These are phyloP conservation scores for Oreotragus oreotragus DNA, from an alignment of 2,113 vertebrate species.

Conservation along the genomic window DNA sequence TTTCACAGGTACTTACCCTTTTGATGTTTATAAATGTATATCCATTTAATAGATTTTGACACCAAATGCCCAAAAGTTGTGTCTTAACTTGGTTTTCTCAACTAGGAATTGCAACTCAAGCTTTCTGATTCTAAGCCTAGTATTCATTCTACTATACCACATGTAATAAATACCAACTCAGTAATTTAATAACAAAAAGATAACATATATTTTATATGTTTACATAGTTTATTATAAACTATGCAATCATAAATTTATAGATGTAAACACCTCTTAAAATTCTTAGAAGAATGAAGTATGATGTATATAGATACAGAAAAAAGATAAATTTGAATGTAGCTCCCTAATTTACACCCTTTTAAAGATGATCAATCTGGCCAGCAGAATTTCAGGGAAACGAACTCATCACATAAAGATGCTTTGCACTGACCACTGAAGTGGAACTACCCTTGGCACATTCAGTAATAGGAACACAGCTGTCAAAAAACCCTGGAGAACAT, in stretches of 20 bases:
- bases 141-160: background rate
- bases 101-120: background rate
- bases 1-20: background rate
- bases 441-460: background rate
- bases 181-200: background rate
- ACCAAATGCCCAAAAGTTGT: background rate
- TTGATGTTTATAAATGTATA: background rate
- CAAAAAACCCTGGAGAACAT: background rate
- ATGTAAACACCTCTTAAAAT: background rate
- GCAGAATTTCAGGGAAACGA: background rate
- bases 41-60: background rate
- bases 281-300: background rate
- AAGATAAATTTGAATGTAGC: background rate
- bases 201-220: background rate
- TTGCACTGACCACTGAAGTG: background rate
- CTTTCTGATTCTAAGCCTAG: background rate
- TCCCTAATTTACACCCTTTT: background rate
- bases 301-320: background rate
- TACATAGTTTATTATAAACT: background rate
- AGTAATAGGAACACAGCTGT: background rate
- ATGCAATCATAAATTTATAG: background rate
- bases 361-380: background rate
- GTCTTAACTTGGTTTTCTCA: background rate
- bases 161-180: background rate
- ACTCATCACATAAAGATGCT: background rate